Evolutionary conservation across 35 echinoderm and acorn worm genomes (phyloP).

Genomic region (Apostichopus japonicus): DNA sequence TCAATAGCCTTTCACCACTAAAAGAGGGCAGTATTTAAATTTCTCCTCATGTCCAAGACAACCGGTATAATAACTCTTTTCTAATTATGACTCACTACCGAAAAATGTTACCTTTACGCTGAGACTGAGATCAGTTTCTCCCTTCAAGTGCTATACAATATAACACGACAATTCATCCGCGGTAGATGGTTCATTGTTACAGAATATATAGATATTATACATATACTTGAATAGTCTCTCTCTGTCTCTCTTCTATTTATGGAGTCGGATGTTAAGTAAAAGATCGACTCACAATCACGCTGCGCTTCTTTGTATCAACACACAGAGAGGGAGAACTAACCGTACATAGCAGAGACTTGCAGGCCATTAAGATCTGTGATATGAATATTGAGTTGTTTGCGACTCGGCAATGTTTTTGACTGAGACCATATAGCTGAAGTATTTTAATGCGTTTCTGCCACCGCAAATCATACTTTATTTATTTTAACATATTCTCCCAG

Average conservation of each 20-base stretch:
- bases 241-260: background rate
- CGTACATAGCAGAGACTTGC: background rate
- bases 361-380: constrained; percentile 2
- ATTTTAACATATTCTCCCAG: constrained; percentile 42
- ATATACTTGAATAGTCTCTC: background rate
- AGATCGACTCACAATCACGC: background rate
- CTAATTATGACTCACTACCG: background rate
- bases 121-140: background rate
- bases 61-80: background rate
- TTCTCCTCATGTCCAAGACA: background rate
- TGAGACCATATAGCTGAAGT: background rate
- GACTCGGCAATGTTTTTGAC: background rate
- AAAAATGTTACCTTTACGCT: background rate
- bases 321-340: background rate
- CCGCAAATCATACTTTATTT: constrained; percentile 47
- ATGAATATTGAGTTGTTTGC: constrained; percentile 15
- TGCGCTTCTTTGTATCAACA: background rate
- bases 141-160: background rate
- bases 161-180: background rate
- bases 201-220: too few species aligned
- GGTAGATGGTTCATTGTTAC: background rate
- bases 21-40: background rate
- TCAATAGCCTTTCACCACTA: background rate
- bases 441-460: constrained; percentile 43
- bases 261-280: background rate